Evolutionary conservation across 2,888 invertebrate species (phyloP).

Genomic region (Tachina fera): DNA sequence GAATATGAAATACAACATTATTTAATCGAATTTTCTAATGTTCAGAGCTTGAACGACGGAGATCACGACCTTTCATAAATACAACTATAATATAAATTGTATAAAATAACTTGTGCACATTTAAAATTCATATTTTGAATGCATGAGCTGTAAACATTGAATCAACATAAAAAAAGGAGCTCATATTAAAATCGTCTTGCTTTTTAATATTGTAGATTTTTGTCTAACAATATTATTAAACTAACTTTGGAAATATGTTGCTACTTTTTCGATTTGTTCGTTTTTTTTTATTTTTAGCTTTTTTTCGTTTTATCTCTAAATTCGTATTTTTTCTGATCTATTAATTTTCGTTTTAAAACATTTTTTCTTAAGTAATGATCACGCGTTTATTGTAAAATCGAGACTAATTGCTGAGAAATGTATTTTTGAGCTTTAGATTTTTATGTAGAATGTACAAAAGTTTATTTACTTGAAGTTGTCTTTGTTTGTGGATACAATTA

Average conservation of each 20-base stretch:
- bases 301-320: slow-evolving; percentile 8
- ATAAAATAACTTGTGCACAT: no score
- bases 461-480: slow-evolving; percentile 29
- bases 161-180: no score
- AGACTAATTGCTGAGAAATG: slow-evolving; percentile 68
- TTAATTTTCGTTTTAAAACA: slow-evolving; percentile 28
- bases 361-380: slow-evolving; percentile 64
- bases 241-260: neutral
- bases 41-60: no score
- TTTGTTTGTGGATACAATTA: slow-evolving; percentile 48
- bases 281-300: neutral
- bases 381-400: slow-evolving; percentile 70
- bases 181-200: neutral
- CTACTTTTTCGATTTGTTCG: neutral
- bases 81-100: no score
- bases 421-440: slow-evolving; percentile 61
- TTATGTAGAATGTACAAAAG: slow-evolving; percentile 26
- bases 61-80: no score
- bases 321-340: slow-evolving; percentile 54
- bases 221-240: neutral
- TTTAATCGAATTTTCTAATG: no score
- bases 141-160: no score
- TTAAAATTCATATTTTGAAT: no score
- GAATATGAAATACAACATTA: no score
- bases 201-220: neutral